phyloP scores from a whole-genome alignment of 2,113 vertebrate genomes.

The Nipponia nippon region DNA sequence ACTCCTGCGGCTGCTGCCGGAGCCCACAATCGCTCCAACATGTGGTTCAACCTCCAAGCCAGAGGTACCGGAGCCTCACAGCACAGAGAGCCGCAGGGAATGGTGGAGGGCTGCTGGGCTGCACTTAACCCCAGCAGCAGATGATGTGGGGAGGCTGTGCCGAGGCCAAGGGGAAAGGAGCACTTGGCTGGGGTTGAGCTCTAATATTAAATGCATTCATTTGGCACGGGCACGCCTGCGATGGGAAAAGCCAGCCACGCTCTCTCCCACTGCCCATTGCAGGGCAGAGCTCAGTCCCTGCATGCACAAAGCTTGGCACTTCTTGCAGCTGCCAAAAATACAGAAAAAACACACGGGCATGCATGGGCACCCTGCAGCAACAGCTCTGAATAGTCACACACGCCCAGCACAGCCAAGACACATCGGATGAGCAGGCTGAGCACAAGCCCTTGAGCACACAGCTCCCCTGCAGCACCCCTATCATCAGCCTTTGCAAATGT shows the following conservation, averaged over 20 bases:
- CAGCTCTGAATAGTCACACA: background rate
- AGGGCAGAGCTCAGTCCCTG: background rate
- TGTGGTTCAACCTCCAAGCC: accelerated
- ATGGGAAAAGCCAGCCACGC: background rate
- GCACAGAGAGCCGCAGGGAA: background rate
- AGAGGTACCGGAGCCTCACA: background rate
- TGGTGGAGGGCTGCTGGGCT: background rate
- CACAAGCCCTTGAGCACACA: accelerated
- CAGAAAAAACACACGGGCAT: background rate
- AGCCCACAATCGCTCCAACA: background rate
- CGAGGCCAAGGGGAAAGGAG: background rate
- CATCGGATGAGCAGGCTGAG: background rate
- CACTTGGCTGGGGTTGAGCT: background rate
- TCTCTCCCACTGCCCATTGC: accelerated
- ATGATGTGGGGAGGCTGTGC: background rate
- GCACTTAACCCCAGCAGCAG: background rate
- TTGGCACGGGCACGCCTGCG: accelerated
- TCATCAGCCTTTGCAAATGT: background rate
- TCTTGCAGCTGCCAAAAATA: background rate
- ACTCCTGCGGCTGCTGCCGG: background rate
- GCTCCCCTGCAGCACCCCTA: background rate
- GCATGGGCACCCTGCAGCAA: background rate
- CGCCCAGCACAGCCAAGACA: accelerated
- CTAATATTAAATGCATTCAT: accelerated
- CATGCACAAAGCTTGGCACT: background rate